Percentiles rank a stretch among this genome's conserved stretches.
Evolutionary conservation across 2,797 vertebrate genomes (phyloP).

Genomic region (Furcifer pardalis): DNA sequence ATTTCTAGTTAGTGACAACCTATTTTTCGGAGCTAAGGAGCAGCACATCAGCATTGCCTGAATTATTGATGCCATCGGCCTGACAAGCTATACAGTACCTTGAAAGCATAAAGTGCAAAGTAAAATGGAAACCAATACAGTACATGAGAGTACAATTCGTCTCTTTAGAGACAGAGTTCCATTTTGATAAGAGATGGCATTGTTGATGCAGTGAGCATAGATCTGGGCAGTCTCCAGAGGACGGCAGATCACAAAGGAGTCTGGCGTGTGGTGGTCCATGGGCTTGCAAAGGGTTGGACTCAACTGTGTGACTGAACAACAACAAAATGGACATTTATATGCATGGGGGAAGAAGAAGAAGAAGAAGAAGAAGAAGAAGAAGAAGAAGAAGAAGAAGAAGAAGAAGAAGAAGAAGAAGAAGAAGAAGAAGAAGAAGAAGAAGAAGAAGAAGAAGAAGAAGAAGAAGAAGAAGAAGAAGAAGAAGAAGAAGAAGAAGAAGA

Average conservation of each 20-base stretch:
- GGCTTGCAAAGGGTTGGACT: no score
- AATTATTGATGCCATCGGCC: conserved; percentile 32
- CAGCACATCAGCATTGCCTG: conserved; percentile 6
- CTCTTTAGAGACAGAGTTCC: conserved; percentile 40
- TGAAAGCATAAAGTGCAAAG: conserved; percentile 21
- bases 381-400: not conserved
- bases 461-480: not conserved
- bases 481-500: not conserved
- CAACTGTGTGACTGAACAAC: no score
- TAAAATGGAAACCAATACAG: conserved; percentile 5
- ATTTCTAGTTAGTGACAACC: conserved; percentile 25
- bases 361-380: not conserved
- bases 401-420: not conserved
- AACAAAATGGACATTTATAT: no score
- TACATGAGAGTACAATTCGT: not conserved
- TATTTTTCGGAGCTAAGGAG: conserved; percentile 45
- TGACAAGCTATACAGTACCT: conserved; percentile 38
- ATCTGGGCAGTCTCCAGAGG: no score
- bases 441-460: not conserved
- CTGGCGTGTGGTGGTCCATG: no score
- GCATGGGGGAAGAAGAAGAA: not conserved
- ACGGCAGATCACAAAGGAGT: no score
- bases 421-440: not conserved
- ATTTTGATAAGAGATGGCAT: conserved; percentile 45
- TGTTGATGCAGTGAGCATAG: no score